Evolutionary conservation across 2,113 vertebrate genomes (phyloP).

Genomic region (Thymallus thymallus): DNA sequence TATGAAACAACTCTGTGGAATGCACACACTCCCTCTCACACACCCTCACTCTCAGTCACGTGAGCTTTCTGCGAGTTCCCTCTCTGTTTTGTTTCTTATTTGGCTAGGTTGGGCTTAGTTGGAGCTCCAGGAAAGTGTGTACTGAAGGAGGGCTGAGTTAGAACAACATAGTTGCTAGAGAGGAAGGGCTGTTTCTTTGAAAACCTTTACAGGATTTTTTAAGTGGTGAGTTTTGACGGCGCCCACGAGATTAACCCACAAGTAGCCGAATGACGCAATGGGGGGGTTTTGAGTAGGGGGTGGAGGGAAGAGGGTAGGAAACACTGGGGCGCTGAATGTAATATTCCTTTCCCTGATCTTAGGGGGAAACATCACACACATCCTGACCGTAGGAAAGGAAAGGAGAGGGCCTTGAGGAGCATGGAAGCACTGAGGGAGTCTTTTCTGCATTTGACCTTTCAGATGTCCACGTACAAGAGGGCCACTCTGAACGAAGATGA

Average conservation of each 20-base stretch:
- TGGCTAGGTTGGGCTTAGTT: slow-evolving; percentile 35
- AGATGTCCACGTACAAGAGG: slow-evolving; percentile 95
- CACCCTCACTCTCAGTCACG: slow-evolving; percentile 34
- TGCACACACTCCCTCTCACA: slow-evolving; percentile 43
- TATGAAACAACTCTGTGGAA: slow-evolving; percentile 71
- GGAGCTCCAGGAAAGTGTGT: slow-evolving; percentile 46
- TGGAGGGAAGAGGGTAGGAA: slow-evolving; percentile 22
- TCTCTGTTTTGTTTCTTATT: slow-evolving; percentile 44
- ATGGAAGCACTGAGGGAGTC: slow-evolving; percentile 79
- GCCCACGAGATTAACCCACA: slow-evolving; percentile 23
- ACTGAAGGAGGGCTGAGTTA: slow-evolving; percentile 16
- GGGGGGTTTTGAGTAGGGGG: slow-evolving; percentile 26
- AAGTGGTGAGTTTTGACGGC: slow-evolving; percentile 26
- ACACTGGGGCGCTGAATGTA: background rate
- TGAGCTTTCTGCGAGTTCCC: slow-evolving; percentile 67
- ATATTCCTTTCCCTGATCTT: slow-evolving; percentile 14
- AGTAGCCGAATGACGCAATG: slow-evolving; percentile 28
- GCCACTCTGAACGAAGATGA: slow-evolving; percentile 93
- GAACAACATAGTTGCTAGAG: background rate
- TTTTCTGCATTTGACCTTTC: slow-evolving; percentile 79
- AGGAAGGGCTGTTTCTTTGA: slow-evolving; percentile 10
- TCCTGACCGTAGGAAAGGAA: slow-evolving; percentile 1
- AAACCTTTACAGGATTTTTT: slow-evolving; percentile 31
- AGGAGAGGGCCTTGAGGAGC: slow-evolving; percentile 15
- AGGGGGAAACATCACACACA: slow-evolving; percentile 27